Conservation (phyloP, 2,113 vertebrate genomes). For the Neolamprologus longior region DNA sequence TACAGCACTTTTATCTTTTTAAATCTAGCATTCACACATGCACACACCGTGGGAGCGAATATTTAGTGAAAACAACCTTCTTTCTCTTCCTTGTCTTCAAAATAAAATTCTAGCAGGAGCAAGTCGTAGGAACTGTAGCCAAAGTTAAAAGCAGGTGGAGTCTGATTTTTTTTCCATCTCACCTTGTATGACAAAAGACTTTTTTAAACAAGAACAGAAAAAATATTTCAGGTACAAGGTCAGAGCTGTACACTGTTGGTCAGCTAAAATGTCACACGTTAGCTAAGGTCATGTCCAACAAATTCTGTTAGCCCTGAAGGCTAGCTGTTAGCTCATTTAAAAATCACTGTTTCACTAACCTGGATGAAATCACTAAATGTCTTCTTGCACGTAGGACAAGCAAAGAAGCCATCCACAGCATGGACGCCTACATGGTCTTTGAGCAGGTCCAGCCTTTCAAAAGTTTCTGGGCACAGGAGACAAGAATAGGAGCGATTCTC, state of each 20-base stretch:
- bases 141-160: background rate
- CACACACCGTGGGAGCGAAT: rapidly evolving
- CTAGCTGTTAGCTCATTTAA: background rate
- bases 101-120: background rate
- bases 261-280: background rate
- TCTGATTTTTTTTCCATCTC: background rate
- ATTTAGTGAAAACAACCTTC: background rate
- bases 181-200: background rate
- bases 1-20: background rate
- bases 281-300: background rate
- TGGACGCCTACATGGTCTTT: conserved; percentile 90
- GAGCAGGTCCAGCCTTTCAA: conserved; percentile 88
- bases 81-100: background rate
- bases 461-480: conserved; percentile 87
- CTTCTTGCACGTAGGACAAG: conserved; percentile 95
- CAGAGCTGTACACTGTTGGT: background rate
- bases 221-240: background rate
- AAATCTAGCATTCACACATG: rapidly evolving
- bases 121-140: background rate
- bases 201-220: background rate
- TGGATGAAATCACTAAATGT: conserved; percentile 94
- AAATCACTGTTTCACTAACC: conserved; percentile 59
- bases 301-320: background rate
- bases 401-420: conserved; percentile 83
- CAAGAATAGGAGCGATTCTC: conserved; percentile 93